Percentiles rank a stretch among this genome's conserved stretches.
Conservation (phyloP, 2,797 vertebrate species). For the Steatocranus sp. region DNA sequence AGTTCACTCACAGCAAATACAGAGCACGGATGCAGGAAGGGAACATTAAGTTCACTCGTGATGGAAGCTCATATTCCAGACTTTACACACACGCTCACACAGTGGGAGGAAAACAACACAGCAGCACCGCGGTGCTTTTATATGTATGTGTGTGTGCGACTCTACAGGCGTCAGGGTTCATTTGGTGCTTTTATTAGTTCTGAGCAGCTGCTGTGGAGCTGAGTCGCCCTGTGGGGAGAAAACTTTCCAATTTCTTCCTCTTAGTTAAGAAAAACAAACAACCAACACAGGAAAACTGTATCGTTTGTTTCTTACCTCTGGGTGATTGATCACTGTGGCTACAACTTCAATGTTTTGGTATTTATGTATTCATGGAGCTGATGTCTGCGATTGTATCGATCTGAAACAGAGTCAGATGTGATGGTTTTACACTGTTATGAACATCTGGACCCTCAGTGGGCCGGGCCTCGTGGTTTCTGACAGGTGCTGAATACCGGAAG, state of each 20-base stretch:
- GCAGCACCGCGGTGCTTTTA: neutral
- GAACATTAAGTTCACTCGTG: conserved; percentile 3
- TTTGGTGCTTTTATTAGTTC: neutral
- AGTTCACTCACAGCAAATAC: conserved; percentile 23
- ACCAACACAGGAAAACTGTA: neutral
- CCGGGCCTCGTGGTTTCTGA: neutral
- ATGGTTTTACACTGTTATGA: neutral
- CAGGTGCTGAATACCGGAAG: neutral
- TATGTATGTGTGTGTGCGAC: neutral
- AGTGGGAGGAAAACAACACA: neutral
- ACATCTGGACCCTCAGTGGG: neutral
- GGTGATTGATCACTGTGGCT: neutral
- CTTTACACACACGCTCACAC: neutral
- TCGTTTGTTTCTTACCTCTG: neutral
- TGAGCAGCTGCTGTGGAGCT: neutral
- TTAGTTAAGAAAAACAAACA: neutral
- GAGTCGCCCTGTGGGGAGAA: neutral
- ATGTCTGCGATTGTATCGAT: neutral
- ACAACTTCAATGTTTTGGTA: neutral
- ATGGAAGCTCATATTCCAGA: conserved; percentile 1
- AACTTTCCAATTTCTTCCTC: neutral
- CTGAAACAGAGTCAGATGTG: neutral
- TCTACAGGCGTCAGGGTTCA: neutral
- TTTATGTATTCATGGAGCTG: neutral
- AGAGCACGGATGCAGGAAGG: conserved; percentile 22